phyloP scores from a whole-genome alignment of 2,888 invertebrate species.

The Eulithis testata region DNA sequence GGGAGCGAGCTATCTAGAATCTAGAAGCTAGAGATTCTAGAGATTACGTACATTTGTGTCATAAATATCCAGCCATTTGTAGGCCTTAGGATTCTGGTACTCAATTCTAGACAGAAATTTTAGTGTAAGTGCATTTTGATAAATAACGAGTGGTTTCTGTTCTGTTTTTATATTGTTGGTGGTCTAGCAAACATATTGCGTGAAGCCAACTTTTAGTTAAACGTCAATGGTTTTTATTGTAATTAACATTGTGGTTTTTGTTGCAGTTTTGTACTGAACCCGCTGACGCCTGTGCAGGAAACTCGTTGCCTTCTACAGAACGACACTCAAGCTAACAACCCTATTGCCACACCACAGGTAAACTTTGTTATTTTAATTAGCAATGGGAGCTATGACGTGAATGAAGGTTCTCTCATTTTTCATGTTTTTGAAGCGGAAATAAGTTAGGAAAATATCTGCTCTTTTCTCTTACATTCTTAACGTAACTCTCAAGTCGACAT shows the following conservation, averaged over 20 bases:
- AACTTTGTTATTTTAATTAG: constrained; percentile 19
- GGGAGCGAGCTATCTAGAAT: constrained; percentile 5
- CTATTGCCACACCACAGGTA: constrained; percentile 91
- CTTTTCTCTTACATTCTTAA: too few relatives aligned
- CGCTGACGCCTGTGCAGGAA: constrained; percentile 95
- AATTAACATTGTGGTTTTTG: constrained; percentile 49
- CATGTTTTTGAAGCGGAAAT: too few relatives aligned
- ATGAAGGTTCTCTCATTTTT: background rate
- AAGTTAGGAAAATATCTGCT: too few relatives aligned
- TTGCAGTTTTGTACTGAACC: constrained; percentile 95
- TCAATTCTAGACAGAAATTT: too few relatives aligned
- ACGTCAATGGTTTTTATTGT: constrained; percentile 16
- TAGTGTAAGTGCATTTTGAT: too few relatives aligned
- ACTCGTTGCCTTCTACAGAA: constrained; percentile 96
- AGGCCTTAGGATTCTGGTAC: background rate
- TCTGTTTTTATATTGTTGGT: too few relatives aligned
- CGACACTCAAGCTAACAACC: constrained; percentile 95
- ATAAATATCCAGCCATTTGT: constrained; percentile 4
- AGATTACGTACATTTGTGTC: constrained; percentile 12
- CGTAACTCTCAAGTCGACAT: too few relatives aligned
- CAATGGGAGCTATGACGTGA: constrained; percentile 3
- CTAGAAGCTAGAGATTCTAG: constrained; percentile 2
- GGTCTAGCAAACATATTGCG: background rate
- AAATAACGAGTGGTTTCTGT: constrained; percentile 1
- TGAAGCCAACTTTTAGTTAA: background rate